These are phyloP conservation scores for Andrena bicolor DNA, from an alignment of 2,888 invertebrate genomes.

Conservation along the genomic window DNA sequence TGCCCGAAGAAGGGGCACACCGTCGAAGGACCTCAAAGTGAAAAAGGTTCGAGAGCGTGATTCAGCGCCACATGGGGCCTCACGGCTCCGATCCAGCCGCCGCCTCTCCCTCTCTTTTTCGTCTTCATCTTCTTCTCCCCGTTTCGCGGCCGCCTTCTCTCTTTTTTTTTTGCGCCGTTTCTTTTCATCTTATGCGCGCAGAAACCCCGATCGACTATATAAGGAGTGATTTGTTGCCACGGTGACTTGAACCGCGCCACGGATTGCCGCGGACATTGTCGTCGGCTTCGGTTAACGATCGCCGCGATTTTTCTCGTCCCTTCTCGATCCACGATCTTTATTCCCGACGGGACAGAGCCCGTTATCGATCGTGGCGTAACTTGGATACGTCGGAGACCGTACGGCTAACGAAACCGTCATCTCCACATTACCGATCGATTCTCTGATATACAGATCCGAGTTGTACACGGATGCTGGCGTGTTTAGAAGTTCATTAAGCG, in stretches of 20 bases:
- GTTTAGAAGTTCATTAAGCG: constrained; percentile 26
- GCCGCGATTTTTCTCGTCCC: constrained; percentile 13
- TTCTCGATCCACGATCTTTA: constrained; percentile 16
- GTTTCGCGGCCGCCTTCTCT: constrained; percentile 10
- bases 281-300: constrained; percentile 40
- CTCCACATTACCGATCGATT: neutral
- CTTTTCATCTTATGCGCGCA: constrained; percentile 52
- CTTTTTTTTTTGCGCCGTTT: constrained; percentile 48
- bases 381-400: neutral
- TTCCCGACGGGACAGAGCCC: neutral
- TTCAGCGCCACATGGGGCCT: constrained; percentile 71
- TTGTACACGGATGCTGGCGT: neutral
- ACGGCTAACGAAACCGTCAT: neutral
- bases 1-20: constrained; percentile 30
- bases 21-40: constrained; percentile 63
- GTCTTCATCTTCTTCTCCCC: constrained; percentile 22
- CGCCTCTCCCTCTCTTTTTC: neutral
- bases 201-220: constrained; percentile 69
- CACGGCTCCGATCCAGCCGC: constrained; percentile 44
- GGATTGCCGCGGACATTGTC: constrained; percentile 53
- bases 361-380: neutral
- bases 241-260: constrained; percentile 40
- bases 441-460: neutral
- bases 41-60: constrained; percentile 70
- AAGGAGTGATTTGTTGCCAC: constrained; percentile 71